A percentile compares a stretch with the other conserved stretches of the same genome.
Evolutionary conservation across 2,113 vertebrate species (phyloP).

Genomic region (Electrona antarctica): DNA sequence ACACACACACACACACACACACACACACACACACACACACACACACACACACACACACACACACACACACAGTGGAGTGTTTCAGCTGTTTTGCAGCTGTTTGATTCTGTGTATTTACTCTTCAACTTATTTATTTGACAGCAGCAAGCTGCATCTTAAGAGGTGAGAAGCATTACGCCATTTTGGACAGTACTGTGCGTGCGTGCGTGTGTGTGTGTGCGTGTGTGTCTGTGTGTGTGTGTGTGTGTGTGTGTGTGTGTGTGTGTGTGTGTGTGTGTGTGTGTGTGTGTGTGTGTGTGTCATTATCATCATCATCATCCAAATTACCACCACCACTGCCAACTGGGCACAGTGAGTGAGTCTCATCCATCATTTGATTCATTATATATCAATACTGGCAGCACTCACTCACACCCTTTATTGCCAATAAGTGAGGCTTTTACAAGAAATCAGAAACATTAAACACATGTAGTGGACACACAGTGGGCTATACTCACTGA

Average conservation of each 20-base stretch:
- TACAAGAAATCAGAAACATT: too few species aligned
- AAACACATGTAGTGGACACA: too few species aligned
- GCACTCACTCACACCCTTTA: too few species aligned
- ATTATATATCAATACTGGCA: too few species aligned
- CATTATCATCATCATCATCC: neutral
- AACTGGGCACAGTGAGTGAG: too few species aligned
- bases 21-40: conserved; percentile 6
- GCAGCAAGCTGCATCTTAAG: conserved; percentile 24
- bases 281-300: neutral
- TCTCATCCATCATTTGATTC: too few species aligned
- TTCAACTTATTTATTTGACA: conserved; percentile 52
- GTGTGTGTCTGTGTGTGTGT: neutral
- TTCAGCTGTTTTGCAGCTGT: conserved; percentile 51
- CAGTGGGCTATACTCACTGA: too few species aligned
- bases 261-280: conserved; percentile 6
- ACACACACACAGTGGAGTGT: neutral
- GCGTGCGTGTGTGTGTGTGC: neutral
- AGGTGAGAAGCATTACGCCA: conserved; percentile 29
- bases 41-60: neutral
- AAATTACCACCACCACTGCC: too few species aligned
- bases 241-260: neutral
- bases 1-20: conserved; percentile 3
- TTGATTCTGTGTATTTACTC: conserved; percentile 36
- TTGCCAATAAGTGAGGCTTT: too few species aligned
- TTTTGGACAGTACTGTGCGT: neutral